Conservation (phyloP, 2,113 vertebrate species). For the Peromyscus californicus region DNA sequence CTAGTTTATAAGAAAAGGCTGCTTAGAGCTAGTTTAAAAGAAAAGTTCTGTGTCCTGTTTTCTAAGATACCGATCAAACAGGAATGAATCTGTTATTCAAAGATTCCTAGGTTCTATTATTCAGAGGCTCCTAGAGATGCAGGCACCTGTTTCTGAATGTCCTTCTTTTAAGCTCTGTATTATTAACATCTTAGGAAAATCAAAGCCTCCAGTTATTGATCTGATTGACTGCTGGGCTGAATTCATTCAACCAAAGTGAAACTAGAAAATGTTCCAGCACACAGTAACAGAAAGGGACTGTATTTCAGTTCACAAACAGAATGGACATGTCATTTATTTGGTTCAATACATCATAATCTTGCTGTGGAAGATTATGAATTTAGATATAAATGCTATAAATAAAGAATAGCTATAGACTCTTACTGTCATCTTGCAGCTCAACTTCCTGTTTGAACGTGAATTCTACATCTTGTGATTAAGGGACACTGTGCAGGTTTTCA, state of each 20-base stretch:
- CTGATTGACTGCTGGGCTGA: slow-evolving; percentile 46
- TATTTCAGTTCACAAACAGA: neutral
- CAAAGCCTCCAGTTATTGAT: slow-evolving; percentile 59
- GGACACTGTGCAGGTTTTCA: neutral
- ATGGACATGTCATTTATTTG: slow-evolving; percentile 30
- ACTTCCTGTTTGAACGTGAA: neutral
- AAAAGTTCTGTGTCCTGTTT: slow-evolving; percentile 1
- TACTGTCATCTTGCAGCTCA: neutral
- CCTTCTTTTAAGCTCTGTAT: slow-evolving; percentile 22
- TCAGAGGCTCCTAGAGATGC: slow-evolving; percentile 26
- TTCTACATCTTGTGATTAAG: neutral
- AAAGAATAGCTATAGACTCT: neutral
- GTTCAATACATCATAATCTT: neutral
- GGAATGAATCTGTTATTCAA: neutral
- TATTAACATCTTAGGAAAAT: slow-evolving; percentile 63
- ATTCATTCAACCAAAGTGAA: slow-evolving; percentile 34
- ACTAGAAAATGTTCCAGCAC: slow-evolving; percentile 2
- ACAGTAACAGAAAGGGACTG: neutral
- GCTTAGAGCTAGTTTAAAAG: neutral
- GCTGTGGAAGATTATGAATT: neutral
- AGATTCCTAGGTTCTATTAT: slow-evolving; percentile 26
- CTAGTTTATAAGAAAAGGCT: neutral
- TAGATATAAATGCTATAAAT: neutral
- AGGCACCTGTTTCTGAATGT: slow-evolving; percentile 33
- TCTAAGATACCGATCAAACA: slow-evolving; percentile 18